phyloP scores from a whole-genome alignment of 2,113 vertebrate genomes.

The Sigmodon hispidus region DNA sequence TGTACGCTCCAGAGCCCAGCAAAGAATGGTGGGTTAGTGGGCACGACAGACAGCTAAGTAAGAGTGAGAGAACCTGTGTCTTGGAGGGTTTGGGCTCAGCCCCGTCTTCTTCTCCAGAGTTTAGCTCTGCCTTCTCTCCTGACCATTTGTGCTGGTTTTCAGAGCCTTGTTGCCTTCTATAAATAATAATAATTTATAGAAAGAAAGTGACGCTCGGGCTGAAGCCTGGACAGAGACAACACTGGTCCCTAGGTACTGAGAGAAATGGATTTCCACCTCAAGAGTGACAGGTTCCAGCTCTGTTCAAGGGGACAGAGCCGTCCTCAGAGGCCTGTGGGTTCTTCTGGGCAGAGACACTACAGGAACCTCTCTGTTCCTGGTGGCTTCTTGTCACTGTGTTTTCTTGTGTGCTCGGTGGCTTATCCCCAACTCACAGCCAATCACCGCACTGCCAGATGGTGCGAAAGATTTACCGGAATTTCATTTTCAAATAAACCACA shows the following conservation, averaged over 20 bases:
- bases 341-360: background rate
- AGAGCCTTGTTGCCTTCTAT: too few relatives aligned
- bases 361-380: conserved; percentile 74
- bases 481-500: conserved; percentile 90
- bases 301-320: background rate
- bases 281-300: background rate
- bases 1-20: background rate
- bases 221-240: conserved; percentile 19
- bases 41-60: background rate
- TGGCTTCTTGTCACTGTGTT: conserved; percentile 72
- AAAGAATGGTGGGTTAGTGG: background rate
- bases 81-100: background rate
- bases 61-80: background rate
- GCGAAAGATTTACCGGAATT: conserved; percentile 87
- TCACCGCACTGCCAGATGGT: conserved; percentile 84
- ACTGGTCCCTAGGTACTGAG: conserved; percentile 47
- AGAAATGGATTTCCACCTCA: background rate
- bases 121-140: conserved; percentile 15
- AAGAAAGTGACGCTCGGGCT: conserved; percentile 11
- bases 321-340: conserved; percentile 34
- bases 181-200: too few relatives aligned
- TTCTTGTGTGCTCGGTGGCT: conserved; percentile 73
- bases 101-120: background rate
- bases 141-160: background rate
- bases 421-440: conserved; percentile 51